Percentiles rank a stretch among this genome's conserved stretches.
Evolutionary conservation across 2,888 invertebrate genomes (phyloP).

Genomic region (Byasa hedistus): DNA sequence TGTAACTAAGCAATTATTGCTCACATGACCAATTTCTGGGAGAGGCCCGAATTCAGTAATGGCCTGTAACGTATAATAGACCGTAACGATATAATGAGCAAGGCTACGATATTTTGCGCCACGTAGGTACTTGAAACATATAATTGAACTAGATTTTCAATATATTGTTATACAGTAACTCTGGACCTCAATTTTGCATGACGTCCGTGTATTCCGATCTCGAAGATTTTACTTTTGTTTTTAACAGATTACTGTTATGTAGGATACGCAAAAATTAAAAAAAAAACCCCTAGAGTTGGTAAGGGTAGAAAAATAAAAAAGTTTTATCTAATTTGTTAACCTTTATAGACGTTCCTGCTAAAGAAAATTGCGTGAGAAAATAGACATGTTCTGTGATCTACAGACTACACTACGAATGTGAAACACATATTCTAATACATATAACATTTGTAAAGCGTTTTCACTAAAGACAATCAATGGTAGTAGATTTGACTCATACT

Average conservation of each 20-base stretch:
- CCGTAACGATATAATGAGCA: conserved; percentile 5
- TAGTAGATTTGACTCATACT: conserved; percentile 70
- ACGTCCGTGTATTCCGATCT: too few species aligned
- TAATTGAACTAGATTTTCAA: not conserved
- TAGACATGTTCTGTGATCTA: too few species aligned
- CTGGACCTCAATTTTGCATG: too few species aligned
- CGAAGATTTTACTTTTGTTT: too few species aligned
- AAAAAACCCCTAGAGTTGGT: too few species aligned
- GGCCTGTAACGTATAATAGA: conserved; percentile 2
- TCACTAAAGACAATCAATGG: conserved; percentile 1
- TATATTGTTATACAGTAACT: not conserved
- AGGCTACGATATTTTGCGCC: conserved; percentile 6
- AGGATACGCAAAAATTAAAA: too few species aligned
- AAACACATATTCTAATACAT: not conserved
- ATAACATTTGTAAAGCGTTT: not conserved
- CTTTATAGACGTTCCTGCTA: too few species aligned
- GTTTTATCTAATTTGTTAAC: too few species aligned
- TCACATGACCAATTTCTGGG: conserved; percentile 4
- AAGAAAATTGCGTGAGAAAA: too few species aligned
- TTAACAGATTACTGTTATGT: too few species aligned
- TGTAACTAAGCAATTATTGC: conserved; percentile 6
- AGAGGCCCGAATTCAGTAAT: conserved; percentile 13
- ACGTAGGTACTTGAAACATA: not conserved
- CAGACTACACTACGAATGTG: not conserved
- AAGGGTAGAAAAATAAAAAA: too few species aligned